Percentiles rank a stretch among this genome's conserved stretches.
These are phyloP conservation scores for Phaenicophaeus curvirostris DNA, from an alignment of 2,797 vertebrate species.

Conservation along the genomic window DNA sequence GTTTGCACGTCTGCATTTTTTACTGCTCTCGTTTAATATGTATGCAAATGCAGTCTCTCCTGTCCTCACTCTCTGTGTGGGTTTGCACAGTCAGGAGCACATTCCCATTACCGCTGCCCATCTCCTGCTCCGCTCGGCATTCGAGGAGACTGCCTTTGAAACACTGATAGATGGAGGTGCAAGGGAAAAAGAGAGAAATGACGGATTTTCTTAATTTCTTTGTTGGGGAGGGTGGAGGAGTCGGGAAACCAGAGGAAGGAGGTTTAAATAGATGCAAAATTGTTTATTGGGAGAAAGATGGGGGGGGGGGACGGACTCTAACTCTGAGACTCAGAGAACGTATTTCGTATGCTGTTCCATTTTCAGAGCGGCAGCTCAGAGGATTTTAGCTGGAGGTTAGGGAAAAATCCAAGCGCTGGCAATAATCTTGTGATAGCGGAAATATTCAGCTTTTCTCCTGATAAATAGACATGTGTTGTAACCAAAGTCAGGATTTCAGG, in stretches of 20 bases:
- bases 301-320: not conserved
- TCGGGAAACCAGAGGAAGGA: conserved; percentile 52
- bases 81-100: conserved; percentile 89
- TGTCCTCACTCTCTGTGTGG: conserved; percentile 85
- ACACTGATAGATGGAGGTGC: conserved; percentile 81
- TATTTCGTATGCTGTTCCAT: conserved; percentile 7
- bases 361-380: conserved; percentile 31
- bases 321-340: not conserved
- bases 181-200: conserved; percentile 74
- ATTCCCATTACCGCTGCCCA: conserved; percentile 79
- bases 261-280: conserved; percentile 79
- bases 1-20: conserved; percentile 89
- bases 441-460: conserved; percentile 49
- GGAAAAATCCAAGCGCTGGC: conserved; percentile 36
- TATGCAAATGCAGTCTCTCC: conserved; percentile 93
- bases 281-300: conserved; percentile 66
- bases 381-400: conserved; percentile 61
- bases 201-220: conserved; percentile 77
- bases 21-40: conserved; percentile 95
- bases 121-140: conserved; percentile 75
- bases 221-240: conserved; percentile 37
- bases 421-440: conserved; percentile 60
- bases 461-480: conserved; percentile 20
- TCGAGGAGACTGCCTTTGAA: conserved; percentile 78
- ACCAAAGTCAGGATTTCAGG: conserved; percentile 1